phyloP scores from a whole-genome alignment of 2,113 vertebrate species.

The Entelurus aequoreus region DNA sequence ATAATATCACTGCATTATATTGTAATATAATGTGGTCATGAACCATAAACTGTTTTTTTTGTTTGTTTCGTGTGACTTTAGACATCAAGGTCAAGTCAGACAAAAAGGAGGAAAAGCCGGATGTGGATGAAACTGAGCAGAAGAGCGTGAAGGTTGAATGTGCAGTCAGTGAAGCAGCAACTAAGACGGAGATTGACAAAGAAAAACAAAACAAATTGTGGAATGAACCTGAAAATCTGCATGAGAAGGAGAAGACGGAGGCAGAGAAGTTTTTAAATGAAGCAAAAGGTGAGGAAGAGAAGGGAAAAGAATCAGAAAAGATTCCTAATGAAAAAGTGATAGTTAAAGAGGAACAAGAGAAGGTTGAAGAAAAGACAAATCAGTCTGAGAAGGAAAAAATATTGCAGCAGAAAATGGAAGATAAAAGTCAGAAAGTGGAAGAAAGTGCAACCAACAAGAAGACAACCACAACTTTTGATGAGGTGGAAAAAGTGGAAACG shows the following conservation, averaged over 20 bases:
- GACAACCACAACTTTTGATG: background rate
- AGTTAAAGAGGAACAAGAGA: conserved; percentile 8
- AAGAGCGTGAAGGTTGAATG: conserved; percentile 45
- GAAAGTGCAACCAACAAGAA: background rate
- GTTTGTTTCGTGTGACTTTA: conserved; percentile 44
- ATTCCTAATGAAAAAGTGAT: conserved; percentile 6
- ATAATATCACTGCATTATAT: too few relatives aligned
- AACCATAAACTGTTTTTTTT: background rate
- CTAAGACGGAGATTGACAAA: conserved; percentile 32
- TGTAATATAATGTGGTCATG: background rate
- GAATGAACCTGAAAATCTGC: background rate
- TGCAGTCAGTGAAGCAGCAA: conserved; percentile 6
- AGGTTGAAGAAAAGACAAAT: conserved; percentile 5
- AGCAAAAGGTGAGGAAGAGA: background rate
- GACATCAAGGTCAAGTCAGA: conserved; percentile 40
- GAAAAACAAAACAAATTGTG: conserved; percentile 1
- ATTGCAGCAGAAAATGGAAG: conserved; percentile 15
- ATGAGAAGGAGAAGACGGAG: conserved; percentile 5
- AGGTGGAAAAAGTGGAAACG: conserved; percentile 6
- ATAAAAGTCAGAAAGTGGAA: conserved; percentile 12
- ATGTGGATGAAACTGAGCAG: conserved; percentile 41
- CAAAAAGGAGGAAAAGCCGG: conserved; percentile 39
- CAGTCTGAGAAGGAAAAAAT: conserved; percentile 22
- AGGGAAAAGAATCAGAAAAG: conserved; percentile 3
- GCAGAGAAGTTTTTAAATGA: background rate